Evolutionary conservation across 2,888 invertebrate species (phyloP), one percentile per base, ranked within the genome.

Genomic region (Epistrophe eligans): DNA sequence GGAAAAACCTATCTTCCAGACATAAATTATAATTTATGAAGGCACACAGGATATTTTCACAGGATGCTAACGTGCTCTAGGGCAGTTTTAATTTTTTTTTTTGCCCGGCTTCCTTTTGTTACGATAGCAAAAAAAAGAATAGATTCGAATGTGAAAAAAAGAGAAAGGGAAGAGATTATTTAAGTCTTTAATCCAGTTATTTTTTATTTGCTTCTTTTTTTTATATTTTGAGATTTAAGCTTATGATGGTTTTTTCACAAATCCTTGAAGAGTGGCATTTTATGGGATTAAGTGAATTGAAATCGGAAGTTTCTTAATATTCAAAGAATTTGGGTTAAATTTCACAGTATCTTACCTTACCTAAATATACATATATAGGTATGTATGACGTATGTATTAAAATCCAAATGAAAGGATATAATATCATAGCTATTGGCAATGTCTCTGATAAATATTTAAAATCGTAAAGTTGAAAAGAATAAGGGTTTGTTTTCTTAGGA

Each of bases 21-120:
- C 73, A 85, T 85, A 85, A 82, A 85, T 85, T 82, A 85, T 85
- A 85, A 85, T 85, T 85, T 85, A 85, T 85, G 73, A 85, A 85
- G 77, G 85, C 73, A 50, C 67, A 77, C 77, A 67, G 85, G 64
- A 71, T 77, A 50, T 77, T 81, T 79, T 77, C 82, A 71, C 82
- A 85, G 77, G 85, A 85, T 85, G 77, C 64, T 82, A 77, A 77
- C 62, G 82, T 77, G 73, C 82, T 81, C 32, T 62, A 43, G 85
- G 77, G 73, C 77, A 73, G 77, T 81, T 72, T 77, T 48, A 60
- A 64, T 32, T 60, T 67, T 50, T 73, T 80, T 66, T 73, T 24
- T 19, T 19, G 0, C 11, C 11, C 40, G 2, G 28, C 17, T 62
- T 73, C 17, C 66, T 58, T 70, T 79, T 64, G 81, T 77, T 72